Evolutionary conservation across 2,888 invertebrate species (phyloP), one percentile per base, ranked within the genome.

Genomic region (Anticlea derivata): DNA sequence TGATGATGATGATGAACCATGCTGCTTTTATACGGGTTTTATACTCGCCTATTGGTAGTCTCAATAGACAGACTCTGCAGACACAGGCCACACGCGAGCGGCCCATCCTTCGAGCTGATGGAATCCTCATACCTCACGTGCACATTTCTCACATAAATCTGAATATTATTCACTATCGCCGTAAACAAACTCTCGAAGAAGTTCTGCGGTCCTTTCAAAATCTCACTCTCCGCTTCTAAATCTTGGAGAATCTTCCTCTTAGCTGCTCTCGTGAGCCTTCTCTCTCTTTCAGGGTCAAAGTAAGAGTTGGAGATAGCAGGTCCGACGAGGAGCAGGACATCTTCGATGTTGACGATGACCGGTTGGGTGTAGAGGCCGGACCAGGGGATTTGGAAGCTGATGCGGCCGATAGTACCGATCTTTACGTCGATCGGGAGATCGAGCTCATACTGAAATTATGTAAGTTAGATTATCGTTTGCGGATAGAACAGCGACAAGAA

Each of bases 111-210:
- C 35, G 93, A 93, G 58, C 94, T 93, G 59, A 94, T 91, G 5
- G 92, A 92, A 72, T 96, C 96, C 76, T 96, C 96, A 68, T 96
- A 96, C 57, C 96, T 91, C 50, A 97, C 91, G 79, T 97, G 96
- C 34, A 97, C 92, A 75, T 96, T 95, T 54, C 93, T 93, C 17
- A 96, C 91, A 51, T 93, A 94, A 50, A 96, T 93, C 87, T 96
- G 96, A 34, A 97, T 89, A 75, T 95, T 96, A 75, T 96, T 96
- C 61, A 96, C 92, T 8, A 96, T 93, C 22, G 95, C 95, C 11
- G 95, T 94, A 58, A 95, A 91, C 39, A 96, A 75, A 70, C 94
- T 94, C 75, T 95, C 95, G 55, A 95, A 92, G 74, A 96, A 94
- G 38, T 93, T 92, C 64, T 92, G 91, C 2, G 94, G 93, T 0